A percentile compares a stretch with the other conserved stretches of the same genome.
Evolutionary conservation across 2,113 vertebrate genomes (phyloP).

Genomic region (Zootoca vivipara): DNA sequence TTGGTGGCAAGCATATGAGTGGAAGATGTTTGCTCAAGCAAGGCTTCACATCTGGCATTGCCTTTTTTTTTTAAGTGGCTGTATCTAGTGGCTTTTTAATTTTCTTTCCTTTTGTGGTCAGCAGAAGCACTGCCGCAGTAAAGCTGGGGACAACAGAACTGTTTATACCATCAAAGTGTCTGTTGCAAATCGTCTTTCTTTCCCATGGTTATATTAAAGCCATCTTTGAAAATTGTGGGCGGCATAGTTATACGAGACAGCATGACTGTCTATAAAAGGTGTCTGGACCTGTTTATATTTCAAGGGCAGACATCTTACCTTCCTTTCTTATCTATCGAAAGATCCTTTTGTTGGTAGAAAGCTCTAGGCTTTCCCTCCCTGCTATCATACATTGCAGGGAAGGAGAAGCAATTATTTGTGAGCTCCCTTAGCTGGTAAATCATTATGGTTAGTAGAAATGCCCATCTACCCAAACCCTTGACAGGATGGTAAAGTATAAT

Average conservation of each 20-base stretch:
- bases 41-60: background rate
- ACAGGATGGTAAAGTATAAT: background rate
- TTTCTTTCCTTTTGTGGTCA: background rate
- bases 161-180: constrained; percentile 18
- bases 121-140: background rate
- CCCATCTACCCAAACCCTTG: constrained; percentile 5
- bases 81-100: constrained; percentile 1
- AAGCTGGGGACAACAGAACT: background rate
- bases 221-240: constrained; percentile 21
- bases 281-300: constrained; percentile 41
- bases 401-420: background rate
- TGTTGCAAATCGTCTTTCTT: constrained; percentile 38
- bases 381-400: background rate
- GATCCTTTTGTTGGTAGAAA: constrained; percentile 40
- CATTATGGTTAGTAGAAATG: background rate
- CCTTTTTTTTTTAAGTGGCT: accelerated
- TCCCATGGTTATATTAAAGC: background rate
- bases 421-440: background rate
- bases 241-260: background rate
- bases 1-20: background rate
- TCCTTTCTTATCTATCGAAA: background rate
- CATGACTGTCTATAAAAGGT: constrained; percentile 12
- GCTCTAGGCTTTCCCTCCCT: constrained; percentile 27
- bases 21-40: background rate
- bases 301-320: constrained; percentile 12